Base-by-base conservation (phyloP, 2,888 invertebrate species). In the Phyllotreta cruciferae region DNA sequence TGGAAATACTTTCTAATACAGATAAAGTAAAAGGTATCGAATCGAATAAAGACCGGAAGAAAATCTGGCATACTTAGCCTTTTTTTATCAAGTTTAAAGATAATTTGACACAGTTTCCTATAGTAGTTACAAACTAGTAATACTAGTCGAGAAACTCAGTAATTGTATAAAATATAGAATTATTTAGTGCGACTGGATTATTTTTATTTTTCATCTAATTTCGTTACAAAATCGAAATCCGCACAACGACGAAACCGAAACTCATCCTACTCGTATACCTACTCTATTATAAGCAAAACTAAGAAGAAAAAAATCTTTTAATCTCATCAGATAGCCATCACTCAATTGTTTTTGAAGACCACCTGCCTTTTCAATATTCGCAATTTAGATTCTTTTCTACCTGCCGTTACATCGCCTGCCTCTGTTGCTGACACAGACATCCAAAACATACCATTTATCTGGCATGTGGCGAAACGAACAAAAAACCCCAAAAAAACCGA, bases 311-410 rank as follows among this genome's bases (percentile, higher is more conserved):
- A 37, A 14, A 8, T 7, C 4, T 38, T 10, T 52, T 37, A 37
- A 37, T 41, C 45, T 47, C 42, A 50, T 37, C 45, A 60, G 55
- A 62, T 64, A 56, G 34, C 50, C 54, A 61, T 61, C 57, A 61
- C 55, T 45, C 57, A 52, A 58, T 66, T 61, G 63, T 66, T 66
- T 66, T 57, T 53, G 49, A 55, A 45, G 71, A 71, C 71, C 71
- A 71, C 71, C 71, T 71, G 71, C 70, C 63, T 66, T 53, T 66
- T 66, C 66, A 67, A 67, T 66, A 67, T 67, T 69, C 68, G 67
- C 71, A 69, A 68, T 67, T 68, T 66, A 66, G 66, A 68, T 68
- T 62, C 36, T 37, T 56, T 53, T 67, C 64, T 68, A 66, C 69
- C 69, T 64, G 68, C 62, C 56, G 36, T 52, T 52, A 52, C 50